These are phyloP conservation scores for Pandemis heparana DNA, from an alignment of 2,888 invertebrate species.

Conservation along the genomic window DNA sequence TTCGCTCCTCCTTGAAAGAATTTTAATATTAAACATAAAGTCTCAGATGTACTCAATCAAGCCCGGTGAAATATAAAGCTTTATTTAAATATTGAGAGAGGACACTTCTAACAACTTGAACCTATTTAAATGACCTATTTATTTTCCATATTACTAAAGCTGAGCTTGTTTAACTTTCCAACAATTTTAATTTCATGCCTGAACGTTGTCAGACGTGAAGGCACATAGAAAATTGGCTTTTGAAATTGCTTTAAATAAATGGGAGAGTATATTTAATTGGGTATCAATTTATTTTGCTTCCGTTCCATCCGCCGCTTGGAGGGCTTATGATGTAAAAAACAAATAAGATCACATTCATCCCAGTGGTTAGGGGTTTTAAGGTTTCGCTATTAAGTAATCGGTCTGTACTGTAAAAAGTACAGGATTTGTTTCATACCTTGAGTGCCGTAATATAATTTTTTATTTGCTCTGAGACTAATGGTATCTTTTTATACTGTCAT, in stretches of 20 bases:
- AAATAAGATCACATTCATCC: not conserved
- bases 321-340: not conserved
- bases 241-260: conserved; percentile 18
- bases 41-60: not conserved
- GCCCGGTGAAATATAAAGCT: not conserved
- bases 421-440: no score
- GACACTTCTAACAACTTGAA: not conserved
- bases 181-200: conserved; percentile 20
- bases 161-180: not conserved
- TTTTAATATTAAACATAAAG: not conserved
- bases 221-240: conserved; percentile 1
- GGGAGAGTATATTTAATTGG: conserved; percentile 3
- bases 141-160: not conserved
- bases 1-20: no score
- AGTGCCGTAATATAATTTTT: no score
- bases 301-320: not conserved
- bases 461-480: no score
- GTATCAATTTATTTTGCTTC: not conserved
- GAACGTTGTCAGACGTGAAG: not conserved
- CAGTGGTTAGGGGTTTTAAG: not conserved
- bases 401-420: no score
- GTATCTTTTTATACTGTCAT: no score
- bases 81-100: not conserved
- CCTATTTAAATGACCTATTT: not conserved
- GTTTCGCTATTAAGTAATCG: no score